Evolutionary conservation across 2,888 invertebrate genomes (phyloP), one percentile per base, ranked within the genome.

Genomic region (Ophion slaviceki): DNA sequence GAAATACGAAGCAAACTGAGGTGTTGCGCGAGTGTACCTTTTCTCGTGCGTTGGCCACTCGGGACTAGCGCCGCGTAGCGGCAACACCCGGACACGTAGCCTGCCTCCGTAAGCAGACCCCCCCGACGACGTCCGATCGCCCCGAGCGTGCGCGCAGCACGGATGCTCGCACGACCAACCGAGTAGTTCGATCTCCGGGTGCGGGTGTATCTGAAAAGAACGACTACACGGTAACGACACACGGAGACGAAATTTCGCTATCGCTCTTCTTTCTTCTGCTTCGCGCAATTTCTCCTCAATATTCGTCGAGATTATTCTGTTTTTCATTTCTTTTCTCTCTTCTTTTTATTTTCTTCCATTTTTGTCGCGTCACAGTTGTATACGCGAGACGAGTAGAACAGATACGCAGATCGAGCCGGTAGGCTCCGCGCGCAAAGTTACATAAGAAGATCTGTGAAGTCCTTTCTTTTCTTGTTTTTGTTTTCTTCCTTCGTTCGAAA

Each of bases 401-500:
- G 53, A 53, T 53, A 17, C 53, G 53, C 11, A 17, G 53, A 17
- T 17, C 17, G 17, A 14, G 14, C 14, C 17, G 53, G 17, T 14
- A 53, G 1, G 14, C 17, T 53, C 4, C 53, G 17, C 0, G 17
- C 53, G 53, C 53, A 53, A 53, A 53, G 17, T 53, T 17, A 17
- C 1, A 53, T 5, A 53, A 14, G 53, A 53, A 53, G 14, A 53
- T 53, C 53, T 17, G 14, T 5, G 17, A 53, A 17, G 17, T 53
- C 47, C 86, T 90, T 89, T 89, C 53, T 68, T 71, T 70, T 28
- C 47, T 62, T 68, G 2, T 32, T 24, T 64, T 57, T 17, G 47
- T 74, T 66, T 66, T 80, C 62, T n/a, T 17, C 5, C 47, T 17
- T 17, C 53, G 1, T 7, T 53, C 53, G 53, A 53, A 53, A 53